phyloP scores from a whole-genome alignment of 2,113 vertebrate species.

The Ictalurus punctatus region DNA sequence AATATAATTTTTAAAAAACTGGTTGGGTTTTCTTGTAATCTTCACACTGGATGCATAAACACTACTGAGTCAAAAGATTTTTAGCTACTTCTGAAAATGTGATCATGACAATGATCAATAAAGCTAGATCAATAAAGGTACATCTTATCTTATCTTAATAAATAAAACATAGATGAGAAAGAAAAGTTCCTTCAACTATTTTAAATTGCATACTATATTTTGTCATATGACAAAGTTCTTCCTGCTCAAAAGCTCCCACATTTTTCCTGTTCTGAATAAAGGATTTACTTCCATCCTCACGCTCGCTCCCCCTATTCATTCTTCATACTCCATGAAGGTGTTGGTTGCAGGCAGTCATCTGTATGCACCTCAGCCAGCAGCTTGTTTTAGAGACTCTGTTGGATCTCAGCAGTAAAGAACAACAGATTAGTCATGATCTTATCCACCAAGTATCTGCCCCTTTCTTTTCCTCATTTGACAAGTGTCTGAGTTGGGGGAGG shows the following conservation, averaged over 20 bases:
- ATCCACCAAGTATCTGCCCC: slow-evolving; percentile 78
- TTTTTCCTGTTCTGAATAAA: slow-evolving; percentile 22
- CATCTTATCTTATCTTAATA: too few relatives aligned
- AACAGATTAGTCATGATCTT: slow-evolving; percentile 84
- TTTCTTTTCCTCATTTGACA: slow-evolving; percentile 76
- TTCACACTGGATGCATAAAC: not conserved
- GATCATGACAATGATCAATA: not conserved
- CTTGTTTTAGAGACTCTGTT: slow-evolving; percentile 75
- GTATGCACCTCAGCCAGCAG: slow-evolving; percentile 58
- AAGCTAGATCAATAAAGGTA: not conserved
- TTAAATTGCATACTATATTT: not conserved
- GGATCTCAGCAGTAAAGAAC: slow-evolving; percentile 73
- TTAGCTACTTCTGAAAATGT: not conserved
- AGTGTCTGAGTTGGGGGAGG: slow-evolving; percentile 77
- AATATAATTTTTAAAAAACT: not conserved
- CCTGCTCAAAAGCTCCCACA: not conserved
- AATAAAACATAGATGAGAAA: not conserved
- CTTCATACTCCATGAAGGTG: not conserved
- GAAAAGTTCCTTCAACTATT: not conserved
- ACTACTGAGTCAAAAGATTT: not conserved
- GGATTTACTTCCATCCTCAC: not conserved
- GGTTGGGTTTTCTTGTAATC: not conserved
- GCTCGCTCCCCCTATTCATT: not conserved
- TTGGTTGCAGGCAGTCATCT: slow-evolving; percentile 46
- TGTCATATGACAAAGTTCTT: not conserved